phyloP scores from a whole-genome alignment of 1,140 invertebrate genomes.

The Orchesella cincta region DNA sequence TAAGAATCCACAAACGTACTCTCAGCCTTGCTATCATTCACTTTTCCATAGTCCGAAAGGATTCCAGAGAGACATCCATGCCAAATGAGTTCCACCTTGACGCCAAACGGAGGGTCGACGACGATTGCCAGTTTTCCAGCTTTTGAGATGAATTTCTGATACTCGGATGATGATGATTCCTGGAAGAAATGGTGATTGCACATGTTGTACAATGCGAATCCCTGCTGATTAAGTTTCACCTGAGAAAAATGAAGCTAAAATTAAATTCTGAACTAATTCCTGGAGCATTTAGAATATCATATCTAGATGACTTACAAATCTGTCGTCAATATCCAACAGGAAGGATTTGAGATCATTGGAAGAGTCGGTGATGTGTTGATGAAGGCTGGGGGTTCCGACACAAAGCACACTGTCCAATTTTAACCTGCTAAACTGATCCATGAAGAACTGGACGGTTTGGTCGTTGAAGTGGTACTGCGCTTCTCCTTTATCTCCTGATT shows the following conservation, averaged over 20 bases:
- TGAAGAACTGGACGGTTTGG: slow-evolving; percentile 1
- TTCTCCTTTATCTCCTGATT: neutral
- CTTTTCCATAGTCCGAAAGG: neutral
- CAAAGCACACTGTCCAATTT: slow-evolving; percentile 2
- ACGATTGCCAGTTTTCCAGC: neutral
- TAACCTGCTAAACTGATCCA: neutral
- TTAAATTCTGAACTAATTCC: too few species aligned
- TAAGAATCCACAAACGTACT: too few species aligned
- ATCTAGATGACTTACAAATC: slow-evolving; percentile 6
- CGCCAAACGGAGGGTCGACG: slow-evolving; percentile 22
- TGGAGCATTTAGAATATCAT: too few species aligned
- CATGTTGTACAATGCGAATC: slow-evolving; percentile 15
- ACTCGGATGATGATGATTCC: neutral
- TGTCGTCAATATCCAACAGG: slow-evolving; percentile 1
- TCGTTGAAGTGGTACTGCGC: slow-evolving; percentile 19
- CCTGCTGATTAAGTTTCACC: neutral
- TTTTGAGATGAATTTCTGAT: neutral
- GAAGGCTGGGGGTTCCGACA: slow-evolving; percentile 19
- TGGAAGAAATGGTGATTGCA: slow-evolving; percentile 30
- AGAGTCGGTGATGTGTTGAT: neutral
- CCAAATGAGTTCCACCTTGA: slow-evolving; percentile 20
- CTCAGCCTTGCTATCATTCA: neutral
- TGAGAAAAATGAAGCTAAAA: too few species aligned
- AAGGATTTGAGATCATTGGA: neutral
- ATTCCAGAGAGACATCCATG: neutral